Evolutionary conservation across 2,113 vertebrate genomes (phyloP).

Genomic region (Sarotherodon lohbergeri): DNA sequence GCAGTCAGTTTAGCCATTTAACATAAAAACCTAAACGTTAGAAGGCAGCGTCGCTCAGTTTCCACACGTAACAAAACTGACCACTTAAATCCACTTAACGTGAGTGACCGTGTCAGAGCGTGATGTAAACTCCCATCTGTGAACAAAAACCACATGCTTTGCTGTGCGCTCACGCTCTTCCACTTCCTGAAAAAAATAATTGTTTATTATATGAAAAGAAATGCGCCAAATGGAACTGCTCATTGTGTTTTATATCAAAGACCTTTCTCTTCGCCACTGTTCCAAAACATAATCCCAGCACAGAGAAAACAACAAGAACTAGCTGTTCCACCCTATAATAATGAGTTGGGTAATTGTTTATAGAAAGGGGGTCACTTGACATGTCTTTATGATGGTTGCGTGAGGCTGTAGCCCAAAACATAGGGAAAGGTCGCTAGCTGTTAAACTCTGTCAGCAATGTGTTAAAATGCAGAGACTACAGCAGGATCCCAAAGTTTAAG

Average conservation of each 20-base stretch:
- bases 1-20: background rate
- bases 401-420: conserved; percentile 7
- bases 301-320: background rate
- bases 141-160: conserved; percentile 34
- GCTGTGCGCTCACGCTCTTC: background rate
- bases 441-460: background rate
- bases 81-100: background rate
- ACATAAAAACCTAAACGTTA: background rate
- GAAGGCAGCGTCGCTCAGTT: conserved; percentile 8
- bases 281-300: conserved; percentile 29
- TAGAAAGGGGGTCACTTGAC: conserved; percentile 24
- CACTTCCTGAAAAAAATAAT: conserved; percentile 38
- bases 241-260: conserved; percentile 16
- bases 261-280: background rate
- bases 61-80: conserved; percentile 16
- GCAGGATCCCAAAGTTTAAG: background rate
- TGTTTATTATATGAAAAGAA: conserved; percentile 51
- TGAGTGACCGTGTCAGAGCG: background rate
- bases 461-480: background rate
- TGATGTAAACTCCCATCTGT: background rate
- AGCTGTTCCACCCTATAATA: conserved; percentile 33
- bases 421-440: background rate
- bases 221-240: conserved; percentile 8
- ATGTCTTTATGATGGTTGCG: background rate
- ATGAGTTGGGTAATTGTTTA: conserved; percentile 44